phyloP scores from a whole-genome alignment of 2,797 vertebrate species.

The Enteromius trimaculatus region DNA sequence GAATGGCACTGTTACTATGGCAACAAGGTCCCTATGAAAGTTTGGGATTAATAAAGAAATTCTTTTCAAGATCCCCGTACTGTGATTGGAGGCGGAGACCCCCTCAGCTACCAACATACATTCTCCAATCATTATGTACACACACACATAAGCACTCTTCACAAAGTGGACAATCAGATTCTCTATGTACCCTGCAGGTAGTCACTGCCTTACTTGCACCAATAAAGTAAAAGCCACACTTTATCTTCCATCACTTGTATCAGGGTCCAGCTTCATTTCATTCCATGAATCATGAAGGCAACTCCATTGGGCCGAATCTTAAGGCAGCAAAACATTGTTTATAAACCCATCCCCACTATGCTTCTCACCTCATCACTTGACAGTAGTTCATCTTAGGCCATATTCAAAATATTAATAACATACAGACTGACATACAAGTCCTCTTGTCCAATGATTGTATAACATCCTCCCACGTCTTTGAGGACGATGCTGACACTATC shows the following conservation, averaged over 20 bases:
- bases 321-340: constrained; percentile 60
- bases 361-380: constrained; percentile 41
- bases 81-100: background rate
- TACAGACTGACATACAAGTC: constrained; percentile 46
- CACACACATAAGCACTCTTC: constrained; percentile 44
- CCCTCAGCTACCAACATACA: constrained; percentile 22
- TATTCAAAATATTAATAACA: constrained; percentile 48
- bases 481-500: constrained; percentile 7
- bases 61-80: constrained; percentile 1
- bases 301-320: constrained; percentile 50
- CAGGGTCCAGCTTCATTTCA: constrained; percentile 23
- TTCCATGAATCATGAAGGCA: constrained; percentile 46
- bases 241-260: constrained; percentile 27
- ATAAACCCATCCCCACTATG: background rate
- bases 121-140: constrained; percentile 42
- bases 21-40: constrained; percentile 48
- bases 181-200: constrained; percentile 47
- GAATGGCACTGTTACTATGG: constrained; percentile 69
- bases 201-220: constrained; percentile 49
- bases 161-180: constrained; percentile 44
- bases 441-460: constrained; percentile 45
- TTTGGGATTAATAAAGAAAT: constrained; percentile 29
- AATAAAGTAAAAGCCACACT: constrained; percentile 45
- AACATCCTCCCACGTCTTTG: constrained; percentile 27
- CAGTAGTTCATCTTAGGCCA: constrained; percentile 49